These are phyloP conservation scores for Dendroctonus valens DNA, from an alignment of 1,140 invertebrate species.

Conservation along the genomic window DNA sequence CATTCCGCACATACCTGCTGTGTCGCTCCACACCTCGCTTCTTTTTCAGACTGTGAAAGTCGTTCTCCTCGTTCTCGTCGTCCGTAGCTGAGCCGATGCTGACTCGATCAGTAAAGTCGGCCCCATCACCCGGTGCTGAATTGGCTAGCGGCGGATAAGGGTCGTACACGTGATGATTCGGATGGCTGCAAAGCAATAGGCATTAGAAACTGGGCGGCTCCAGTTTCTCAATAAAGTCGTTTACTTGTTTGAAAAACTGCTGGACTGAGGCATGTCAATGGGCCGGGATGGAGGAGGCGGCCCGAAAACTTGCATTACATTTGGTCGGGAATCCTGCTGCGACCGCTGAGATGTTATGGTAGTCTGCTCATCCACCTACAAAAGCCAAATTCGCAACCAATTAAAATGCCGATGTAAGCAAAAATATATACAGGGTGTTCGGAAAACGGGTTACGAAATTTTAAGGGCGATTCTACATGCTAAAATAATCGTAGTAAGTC, in stretches of 20 bases:
- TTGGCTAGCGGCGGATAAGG: slow-evolving; percentile 36
- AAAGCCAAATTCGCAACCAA: not conserved
- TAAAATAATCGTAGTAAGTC: too few relatives aligned
- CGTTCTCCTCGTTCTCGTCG: slow-evolving; percentile 41
- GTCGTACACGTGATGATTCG: slow-evolving; percentile 32
- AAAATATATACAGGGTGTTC: not conserved
- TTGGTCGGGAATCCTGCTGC: slow-evolving; percentile 56
- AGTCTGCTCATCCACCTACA: slow-evolving; percentile 68
- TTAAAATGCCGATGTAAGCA: too few relatives aligned
- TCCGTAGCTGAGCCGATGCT: slow-evolving; percentile 46
- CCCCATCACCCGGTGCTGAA: slow-evolving; percentile 38
- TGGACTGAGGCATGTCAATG: slow-evolving; percentile 50
- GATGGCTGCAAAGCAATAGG: slow-evolving; percentile 14
- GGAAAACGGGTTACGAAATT: too few relatives aligned
- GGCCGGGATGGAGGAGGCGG: slow-evolving; percentile 52
- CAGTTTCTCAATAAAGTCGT: not conserved
- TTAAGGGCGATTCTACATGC: too few relatives aligned
- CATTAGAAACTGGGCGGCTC: not conserved
- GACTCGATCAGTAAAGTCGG: slow-evolving; percentile 39
- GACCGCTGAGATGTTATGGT: slow-evolving; percentile 70
- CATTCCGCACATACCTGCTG: slow-evolving; percentile 37
- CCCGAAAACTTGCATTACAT: slow-evolving; percentile 59
- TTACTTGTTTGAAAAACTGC: slow-evolving; percentile 35
- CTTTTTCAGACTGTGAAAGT: slow-evolving; percentile 44
- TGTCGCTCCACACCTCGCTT: slow-evolving; percentile 44